Evolutionary conservation across 2,113 vertebrate genomes (phyloP).

Genomic region (Halcyon senegalensis): DNA sequence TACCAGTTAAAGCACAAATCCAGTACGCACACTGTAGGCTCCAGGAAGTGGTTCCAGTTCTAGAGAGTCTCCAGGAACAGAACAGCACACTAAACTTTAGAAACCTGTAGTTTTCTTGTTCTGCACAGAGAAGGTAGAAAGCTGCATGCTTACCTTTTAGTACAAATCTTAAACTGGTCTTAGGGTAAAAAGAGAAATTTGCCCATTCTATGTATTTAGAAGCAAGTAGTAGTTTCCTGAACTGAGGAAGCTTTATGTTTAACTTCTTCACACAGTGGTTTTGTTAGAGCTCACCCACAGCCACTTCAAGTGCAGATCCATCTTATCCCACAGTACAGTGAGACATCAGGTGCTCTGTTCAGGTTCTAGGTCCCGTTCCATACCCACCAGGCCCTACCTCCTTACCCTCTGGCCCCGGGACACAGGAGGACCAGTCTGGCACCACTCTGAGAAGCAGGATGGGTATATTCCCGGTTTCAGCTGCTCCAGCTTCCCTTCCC

Average conservation of each 20-base stretch:
- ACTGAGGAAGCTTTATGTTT: background rate
- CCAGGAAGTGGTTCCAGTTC: background rate
- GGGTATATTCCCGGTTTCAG: background rate
- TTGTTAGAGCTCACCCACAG: background rate
- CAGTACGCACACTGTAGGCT: background rate
- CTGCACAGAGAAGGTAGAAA: background rate
- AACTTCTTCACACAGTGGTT: background rate
- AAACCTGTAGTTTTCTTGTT: background rate
- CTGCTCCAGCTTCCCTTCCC: background rate
- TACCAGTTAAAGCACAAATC: background rate
- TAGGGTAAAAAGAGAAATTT: background rate
- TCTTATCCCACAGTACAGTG: background rate
- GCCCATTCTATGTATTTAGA: background rate
- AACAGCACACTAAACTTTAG: background rate
- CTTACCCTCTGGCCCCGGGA: background rate
- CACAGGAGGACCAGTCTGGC: background rate
- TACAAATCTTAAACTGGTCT: background rate
- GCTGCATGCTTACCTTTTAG: background rate
- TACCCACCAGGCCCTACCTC: background rate
- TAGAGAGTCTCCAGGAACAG: background rate
- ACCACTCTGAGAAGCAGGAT: background rate
- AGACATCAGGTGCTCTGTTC: background rate
- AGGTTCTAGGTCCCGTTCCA: background rate
- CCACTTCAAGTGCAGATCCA: background rate
- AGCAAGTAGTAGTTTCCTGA: background rate